These are phyloP conservation scores for Aythya baeri DNA, from an alignment of 2,113 vertebrate species.

Conservation along the genomic window DNA sequence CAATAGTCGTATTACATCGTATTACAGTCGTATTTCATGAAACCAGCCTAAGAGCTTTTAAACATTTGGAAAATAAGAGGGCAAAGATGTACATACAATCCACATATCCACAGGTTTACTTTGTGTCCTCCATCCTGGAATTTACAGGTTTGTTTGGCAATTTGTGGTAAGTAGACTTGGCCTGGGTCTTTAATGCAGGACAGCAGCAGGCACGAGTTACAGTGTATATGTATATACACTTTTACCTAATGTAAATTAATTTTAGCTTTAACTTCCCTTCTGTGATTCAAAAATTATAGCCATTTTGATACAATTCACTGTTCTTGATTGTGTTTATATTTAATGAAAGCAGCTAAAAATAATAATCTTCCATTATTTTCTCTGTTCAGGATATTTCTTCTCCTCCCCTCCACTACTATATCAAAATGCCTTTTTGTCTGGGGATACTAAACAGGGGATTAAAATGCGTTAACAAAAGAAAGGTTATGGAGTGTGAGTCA, in stretches of 20 bases:
- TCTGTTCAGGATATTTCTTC: not conserved
- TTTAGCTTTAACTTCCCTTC: not conserved
- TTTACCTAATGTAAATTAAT: not conserved
- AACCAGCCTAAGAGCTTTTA: not conserved
- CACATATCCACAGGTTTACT: not conserved
- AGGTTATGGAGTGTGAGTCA: slow-evolving; percentile 62
- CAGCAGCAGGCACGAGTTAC: not conserved
- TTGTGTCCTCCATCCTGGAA: not conserved
- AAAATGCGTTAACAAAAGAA: slow-evolving; percentile 40
- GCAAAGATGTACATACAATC: not conserved
- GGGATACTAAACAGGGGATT: slow-evolving; percentile 40
- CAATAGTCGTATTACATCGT: not conserved
- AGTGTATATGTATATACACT: not conserved
- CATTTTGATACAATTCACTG: not conserved
- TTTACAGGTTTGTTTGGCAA: not conserved
- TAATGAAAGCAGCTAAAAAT: not conserved
- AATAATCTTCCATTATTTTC: not conserved
- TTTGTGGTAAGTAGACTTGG: not conserved
- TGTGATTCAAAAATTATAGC: not conserved
- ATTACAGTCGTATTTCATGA: not conserved
- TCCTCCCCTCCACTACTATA: not conserved
- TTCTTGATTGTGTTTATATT: not conserved
- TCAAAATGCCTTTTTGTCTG: slow-evolving; percentile 9
- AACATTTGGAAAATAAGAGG: not conserved
- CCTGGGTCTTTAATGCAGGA: not conserved